Conservation (phyloP, 2,888 invertebrate species). For the Epiblema foenella region DNA sequence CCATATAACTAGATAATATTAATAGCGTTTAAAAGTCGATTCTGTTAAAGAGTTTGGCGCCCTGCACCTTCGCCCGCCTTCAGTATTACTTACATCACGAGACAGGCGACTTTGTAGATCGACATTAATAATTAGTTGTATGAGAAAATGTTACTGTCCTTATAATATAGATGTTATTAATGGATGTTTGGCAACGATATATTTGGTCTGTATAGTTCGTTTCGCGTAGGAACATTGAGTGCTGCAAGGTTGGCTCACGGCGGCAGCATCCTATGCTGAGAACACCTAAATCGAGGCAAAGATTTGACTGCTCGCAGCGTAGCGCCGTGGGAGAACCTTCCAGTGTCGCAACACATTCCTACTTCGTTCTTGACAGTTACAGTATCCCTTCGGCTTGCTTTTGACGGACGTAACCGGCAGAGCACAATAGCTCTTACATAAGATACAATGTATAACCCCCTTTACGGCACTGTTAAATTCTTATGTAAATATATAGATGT, state of each 20-base stretch:
- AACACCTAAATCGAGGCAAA: constrained; percentile 72
- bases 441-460: constrained; percentile 70
- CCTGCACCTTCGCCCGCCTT: constrained; percentile 44
- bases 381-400: constrained; percentile 69
- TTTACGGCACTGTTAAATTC: constrained; percentile 82
- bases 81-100: constrained; percentile 62
- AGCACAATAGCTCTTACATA: constrained; percentile 70
- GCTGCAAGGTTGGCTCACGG: constrained; percentile 62
- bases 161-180: constrained; percentile 55
- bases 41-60: constrained; percentile 50
- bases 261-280: constrained; percentile 79
- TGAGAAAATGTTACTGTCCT: constrained; percentile 57
- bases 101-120: constrained; percentile 52
- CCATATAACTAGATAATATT: constrained; percentile 62
- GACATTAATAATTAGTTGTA: constrained; percentile 53
- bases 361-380: constrained; percentile 65
- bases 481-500: constrained; percentile 85
- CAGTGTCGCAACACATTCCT: constrained; percentile 63
- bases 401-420: constrained; percentile 55
- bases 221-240: constrained; percentile 59
- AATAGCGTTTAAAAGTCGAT: constrained; percentile 50
- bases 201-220: constrained; percentile 55
- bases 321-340: constrained; percentile 63
- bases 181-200: constrained; percentile 56
- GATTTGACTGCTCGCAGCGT: constrained; percentile 79